These are phyloP conservation scores for Drosophila eugracilis DNA, from an alignment of 1,140 invertebrate species.

Conservation along the genomic window DNA sequence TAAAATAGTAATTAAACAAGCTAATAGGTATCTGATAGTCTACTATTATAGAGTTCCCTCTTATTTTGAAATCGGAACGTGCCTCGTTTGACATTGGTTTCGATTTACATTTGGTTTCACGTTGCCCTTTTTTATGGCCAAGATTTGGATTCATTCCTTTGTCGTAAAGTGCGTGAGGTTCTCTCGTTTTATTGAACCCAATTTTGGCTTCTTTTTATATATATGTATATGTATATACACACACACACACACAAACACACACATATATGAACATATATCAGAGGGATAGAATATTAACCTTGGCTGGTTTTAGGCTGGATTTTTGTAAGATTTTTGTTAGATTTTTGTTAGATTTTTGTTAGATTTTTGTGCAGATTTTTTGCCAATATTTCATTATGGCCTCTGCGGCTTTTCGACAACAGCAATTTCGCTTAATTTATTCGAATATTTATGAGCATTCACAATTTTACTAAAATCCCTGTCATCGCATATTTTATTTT, in stretches of 20 bases:
- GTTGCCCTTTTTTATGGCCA: constrained; percentile 45
- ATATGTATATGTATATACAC: not conserved
- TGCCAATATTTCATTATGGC: constrained; percentile 18
- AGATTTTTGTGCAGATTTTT: not conserved
- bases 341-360: too few relatives aligned
- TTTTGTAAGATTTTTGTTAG: too few relatives aligned
- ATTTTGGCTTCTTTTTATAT: constrained; percentile 50
- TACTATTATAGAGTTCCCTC: too few relatives aligned
- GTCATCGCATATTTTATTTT: constrained; percentile 16
- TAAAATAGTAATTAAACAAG: too few relatives aligned
- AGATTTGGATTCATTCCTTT: constrained; percentile 38
- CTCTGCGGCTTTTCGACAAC: not conserved
- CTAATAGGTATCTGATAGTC: too few relatives aligned
- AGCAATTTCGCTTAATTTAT: constrained; percentile 27
- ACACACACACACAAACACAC: not conserved
- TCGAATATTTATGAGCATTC: constrained; percentile 35
- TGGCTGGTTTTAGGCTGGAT: constrained; percentile 1
- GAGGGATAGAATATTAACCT: constrained; percentile 14
- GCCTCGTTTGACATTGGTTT: constrained; percentile 35
- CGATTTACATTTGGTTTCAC: constrained; percentile 47
- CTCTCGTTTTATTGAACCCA: constrained; percentile 62
- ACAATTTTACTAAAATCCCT: constrained; percentile 25
- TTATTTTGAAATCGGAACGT: constrained; percentile 58
- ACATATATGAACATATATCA: constrained; percentile 9
- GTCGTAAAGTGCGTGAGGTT: constrained; percentile 51